Conservation (phyloP, 2,888 invertebrate species). For the Oeneis ivallda region DNA sequence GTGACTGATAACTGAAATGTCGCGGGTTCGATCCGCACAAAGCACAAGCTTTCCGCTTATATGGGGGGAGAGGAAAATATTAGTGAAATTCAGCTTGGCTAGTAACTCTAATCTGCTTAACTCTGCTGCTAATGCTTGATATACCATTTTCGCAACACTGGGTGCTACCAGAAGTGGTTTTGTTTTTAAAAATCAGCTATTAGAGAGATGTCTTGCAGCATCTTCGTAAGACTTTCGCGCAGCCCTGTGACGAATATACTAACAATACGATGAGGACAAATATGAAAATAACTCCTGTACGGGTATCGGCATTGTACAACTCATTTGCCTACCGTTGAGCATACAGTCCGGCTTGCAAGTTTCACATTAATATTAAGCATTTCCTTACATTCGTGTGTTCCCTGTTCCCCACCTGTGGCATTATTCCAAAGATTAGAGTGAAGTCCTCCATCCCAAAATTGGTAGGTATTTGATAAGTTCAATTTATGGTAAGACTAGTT, state of each 20-base stretch:
- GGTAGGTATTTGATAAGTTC: too few species aligned
- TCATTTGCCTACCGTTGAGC: constrained; percentile 77
- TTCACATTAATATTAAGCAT: constrained; percentile 20
- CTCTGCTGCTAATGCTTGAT: too few species aligned
- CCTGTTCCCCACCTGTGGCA: background rate
- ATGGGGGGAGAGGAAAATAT: too few species aligned
- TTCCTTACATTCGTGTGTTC: constrained; percentile 5
- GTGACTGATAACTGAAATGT: too few species aligned
- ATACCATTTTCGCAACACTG: too few species aligned
- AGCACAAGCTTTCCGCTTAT: too few species aligned
- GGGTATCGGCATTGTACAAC: constrained; percentile 79
- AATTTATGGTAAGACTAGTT: too few species aligned
- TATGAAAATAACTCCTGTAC: constrained; percentile 79
- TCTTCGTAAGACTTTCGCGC: constrained; percentile 34
- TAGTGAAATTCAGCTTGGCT: too few species aligned
- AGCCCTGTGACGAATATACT: constrained; percentile 68
- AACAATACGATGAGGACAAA: constrained; percentile 77
- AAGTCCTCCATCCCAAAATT: too few species aligned
- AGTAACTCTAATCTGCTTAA: too few species aligned
- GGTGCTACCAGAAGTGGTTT: too few species aligned
- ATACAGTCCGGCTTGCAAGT: constrained; percentile 46
- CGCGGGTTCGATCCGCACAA: too few species aligned
- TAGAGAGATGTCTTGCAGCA: background rate
- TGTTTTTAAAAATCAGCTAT: background rate
- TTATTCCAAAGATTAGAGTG: background rate